Evolutionary conservation across 1,140 invertebrate species (phyloP), one percentile per base, ranked within the genome.

Genomic region (Sycophila sp.): DNA sequence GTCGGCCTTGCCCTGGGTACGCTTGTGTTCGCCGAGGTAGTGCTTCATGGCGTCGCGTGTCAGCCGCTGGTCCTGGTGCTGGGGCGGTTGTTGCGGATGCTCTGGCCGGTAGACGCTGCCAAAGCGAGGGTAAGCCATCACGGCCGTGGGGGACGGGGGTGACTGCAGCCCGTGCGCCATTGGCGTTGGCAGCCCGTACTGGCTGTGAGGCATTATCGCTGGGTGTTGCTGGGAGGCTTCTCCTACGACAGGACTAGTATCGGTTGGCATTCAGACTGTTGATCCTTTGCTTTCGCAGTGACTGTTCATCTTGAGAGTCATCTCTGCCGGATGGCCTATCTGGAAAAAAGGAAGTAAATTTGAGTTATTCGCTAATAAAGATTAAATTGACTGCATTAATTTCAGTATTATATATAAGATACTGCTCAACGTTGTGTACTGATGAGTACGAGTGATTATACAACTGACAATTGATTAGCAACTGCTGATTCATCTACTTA

Each of bases 31-130:
- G 30, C 95, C 90, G 60, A 99, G 89, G 83, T 99, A 99, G 45
- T 94, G 91, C 81, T 97, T 94, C 98, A 99, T 99, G 13, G 96
- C 96, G 77, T 98, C 97, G 47, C 96, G 90, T 11, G 94, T 96
- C 34, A 97, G 87, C 66, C 94, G 89, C 75, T 94, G 93, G 74
- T 96, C 94, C 79, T 84, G 63, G 0, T 45, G 38, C 3, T 42
- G 68, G 6, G 47, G 87, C 68, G 94, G 89, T 74, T 94, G 93
- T 75, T 95, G 94, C 79, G 83, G 58, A 42, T 11, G 38, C 75
- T 96, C 94, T 17, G 89, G 89, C 34, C 92, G 89, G 81, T 91
- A 92, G 53, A 91, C 88, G 67, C 90, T 89, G 34, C 90, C 88
- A 66, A 87, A 87, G 80, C 87, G 80, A 40, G 86, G 87, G 78